phyloP scores from a whole-genome alignment of 2,113 vertebrate genomes.

The Archilochus colubris region DNA sequence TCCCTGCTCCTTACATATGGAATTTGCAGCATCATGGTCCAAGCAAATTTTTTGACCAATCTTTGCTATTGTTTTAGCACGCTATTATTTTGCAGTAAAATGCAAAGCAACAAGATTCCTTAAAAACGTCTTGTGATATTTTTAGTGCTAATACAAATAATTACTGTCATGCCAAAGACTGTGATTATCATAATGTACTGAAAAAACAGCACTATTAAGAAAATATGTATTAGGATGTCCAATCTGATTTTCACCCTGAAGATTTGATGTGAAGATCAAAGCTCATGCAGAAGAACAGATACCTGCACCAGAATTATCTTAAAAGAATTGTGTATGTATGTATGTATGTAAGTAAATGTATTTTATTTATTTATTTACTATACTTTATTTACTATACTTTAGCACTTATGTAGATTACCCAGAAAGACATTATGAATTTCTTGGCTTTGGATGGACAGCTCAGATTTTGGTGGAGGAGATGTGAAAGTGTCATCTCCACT shows the following conservation, averaged over 20 bases:
- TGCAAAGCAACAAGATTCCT: background rate
- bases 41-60: background rate
- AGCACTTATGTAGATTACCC: background rate
- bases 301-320: background rate
- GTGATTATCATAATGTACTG: background rate
- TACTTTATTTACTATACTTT: fast-evolving
- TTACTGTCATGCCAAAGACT: background rate
- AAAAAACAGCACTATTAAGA: background rate
- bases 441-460: background rate
- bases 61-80: background rate
- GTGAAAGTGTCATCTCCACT: background rate
- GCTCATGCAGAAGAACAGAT: background rate
- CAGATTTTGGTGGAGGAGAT: background rate
- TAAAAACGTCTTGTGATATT: background rate
- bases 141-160: background rate
- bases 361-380: background rate
- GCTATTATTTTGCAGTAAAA: background rate
- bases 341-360: background rate
- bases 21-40: background rate
- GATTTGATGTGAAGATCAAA: background rate
- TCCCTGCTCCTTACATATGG: background rate
- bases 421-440: fast-evolving
- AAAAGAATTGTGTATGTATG: background rate
- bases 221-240: background rate
- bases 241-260: background rate